Percentiles rank a stretch among this genome's conserved stretches.
Evolutionary conservation across 1,140 invertebrate species (phyloP).

Genomic region (Chrysopa pallens): DNA sequence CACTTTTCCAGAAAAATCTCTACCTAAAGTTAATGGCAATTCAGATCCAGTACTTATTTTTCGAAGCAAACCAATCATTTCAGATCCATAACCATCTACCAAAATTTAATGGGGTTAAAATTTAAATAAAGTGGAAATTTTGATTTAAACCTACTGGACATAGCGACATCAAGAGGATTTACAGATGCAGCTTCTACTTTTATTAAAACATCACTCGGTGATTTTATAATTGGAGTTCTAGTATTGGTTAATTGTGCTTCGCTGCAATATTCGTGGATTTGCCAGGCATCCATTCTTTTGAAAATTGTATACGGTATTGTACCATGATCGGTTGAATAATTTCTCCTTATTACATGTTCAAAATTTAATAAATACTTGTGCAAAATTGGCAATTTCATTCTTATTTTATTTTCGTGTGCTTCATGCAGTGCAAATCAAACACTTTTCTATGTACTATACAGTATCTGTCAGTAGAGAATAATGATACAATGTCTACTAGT

Average conservation of each 20-base stretch:
- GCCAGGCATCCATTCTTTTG: constrained; percentile 52
- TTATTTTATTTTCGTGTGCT: no score
- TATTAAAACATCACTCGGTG: constrained; percentile 58
- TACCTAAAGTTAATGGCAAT: constrained; percentile 66
- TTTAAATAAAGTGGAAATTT: background rate
- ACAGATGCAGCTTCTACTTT: constrained; percentile 66
- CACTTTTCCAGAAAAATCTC: constrained; percentile 70
- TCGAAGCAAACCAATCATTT: constrained; percentile 43
- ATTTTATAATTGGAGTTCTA: constrained; percentile 45
- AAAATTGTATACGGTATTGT: background rate
- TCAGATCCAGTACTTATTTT: constrained; percentile 37
- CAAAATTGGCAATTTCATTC: no score
- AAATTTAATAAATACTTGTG: no score
- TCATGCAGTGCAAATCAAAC: no score
- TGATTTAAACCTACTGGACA: constrained; percentile 39
- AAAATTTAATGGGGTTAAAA: constrained; percentile 3
- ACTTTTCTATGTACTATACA: no score
- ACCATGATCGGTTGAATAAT: no score
- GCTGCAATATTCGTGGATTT: constrained; percentile 55
- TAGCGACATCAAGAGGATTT: constrained; percentile 81
- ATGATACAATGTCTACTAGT: no score
- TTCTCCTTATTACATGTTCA: no score
- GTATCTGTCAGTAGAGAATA: no score
- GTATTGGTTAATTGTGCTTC: constrained; percentile 41
- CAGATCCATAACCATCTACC: constrained; percentile 56